Evolutionary conservation across 1,140 invertebrate species (phyloP).

Genomic region (Caenorhabditis latens): DNA sequence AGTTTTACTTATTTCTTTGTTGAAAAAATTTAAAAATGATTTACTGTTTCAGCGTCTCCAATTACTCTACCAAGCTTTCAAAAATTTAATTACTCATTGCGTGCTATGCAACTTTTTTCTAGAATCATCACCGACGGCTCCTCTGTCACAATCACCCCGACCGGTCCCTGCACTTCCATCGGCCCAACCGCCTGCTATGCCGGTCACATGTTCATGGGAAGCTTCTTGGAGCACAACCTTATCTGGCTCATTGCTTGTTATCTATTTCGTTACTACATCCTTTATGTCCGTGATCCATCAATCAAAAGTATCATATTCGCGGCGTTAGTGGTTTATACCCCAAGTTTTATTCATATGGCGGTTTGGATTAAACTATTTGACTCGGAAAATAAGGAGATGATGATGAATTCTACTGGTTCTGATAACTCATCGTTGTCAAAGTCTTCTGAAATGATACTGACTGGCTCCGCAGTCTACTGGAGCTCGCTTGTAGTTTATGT

Average conservation of each 20-base stretch:
- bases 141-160: background rate
- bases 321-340: slow-evolving; percentile 2
- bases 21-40: too few species aligned
- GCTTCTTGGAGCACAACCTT: slow-evolving; percentile 1
- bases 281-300: slow-evolving; percentile 15
- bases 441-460: background rate
- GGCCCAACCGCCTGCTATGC: slow-evolving; percentile 22
- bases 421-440: background rate
- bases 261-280: slow-evolving; percentile 37
- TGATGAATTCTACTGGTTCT: background rate
- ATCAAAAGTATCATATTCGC: slow-evolving; percentile 40
- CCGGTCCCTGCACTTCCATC: background rate
- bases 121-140: slow-evolving; percentile 12
- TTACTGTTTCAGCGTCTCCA: too few species aligned
- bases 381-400: background rate
- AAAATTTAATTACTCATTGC: too few species aligned
- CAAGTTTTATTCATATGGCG: slow-evolving; percentile 17
- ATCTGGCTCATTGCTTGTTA: slow-evolving; percentile 39
- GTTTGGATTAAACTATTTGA: slow-evolving; percentile 17
- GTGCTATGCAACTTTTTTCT: background rate
- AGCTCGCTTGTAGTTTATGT: slow-evolving; percentile 20
- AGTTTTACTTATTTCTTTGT: too few species aligned
- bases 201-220: slow-evolving; percentile 35
- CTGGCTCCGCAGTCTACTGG: slow-evolving; percentile 11
- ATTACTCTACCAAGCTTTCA: background rate